Percentiles rank a stretch among this genome's conserved stretches.
Conservation (phyloP, 1,140 invertebrate species). For the Hypsibius dujardini region DNA sequence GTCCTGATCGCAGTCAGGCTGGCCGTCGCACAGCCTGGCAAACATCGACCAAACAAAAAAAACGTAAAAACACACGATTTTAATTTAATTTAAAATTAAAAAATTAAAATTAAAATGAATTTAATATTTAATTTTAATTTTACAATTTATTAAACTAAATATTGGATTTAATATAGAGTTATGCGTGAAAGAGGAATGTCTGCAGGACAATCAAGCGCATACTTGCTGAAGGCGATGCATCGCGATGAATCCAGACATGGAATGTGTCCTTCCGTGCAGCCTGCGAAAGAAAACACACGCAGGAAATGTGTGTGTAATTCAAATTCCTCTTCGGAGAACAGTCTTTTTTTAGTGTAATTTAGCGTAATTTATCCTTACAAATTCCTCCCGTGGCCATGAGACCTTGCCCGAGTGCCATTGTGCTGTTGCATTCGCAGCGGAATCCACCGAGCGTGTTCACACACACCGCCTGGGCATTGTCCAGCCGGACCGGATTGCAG, state of each 20-base stretch:
- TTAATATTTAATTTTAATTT: background rate
- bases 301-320: background rate
- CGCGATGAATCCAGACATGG: background rate
- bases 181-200: too few relatives aligned
- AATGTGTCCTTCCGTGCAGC: background rate
- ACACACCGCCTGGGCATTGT: background rate
- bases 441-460: background rate
- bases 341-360: background rate
- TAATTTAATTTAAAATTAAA: too few relatives aligned
- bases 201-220: background rate
- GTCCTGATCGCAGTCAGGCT: background rate
- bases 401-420: background rate
- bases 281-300: background rate
- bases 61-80: too few relatives aligned
- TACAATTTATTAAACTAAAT: background rate
- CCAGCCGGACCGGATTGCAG: background rate
- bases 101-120: background rate
- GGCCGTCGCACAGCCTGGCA: background rate
- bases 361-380: background rate
- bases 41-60: background rate
- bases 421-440: conserved; percentile 3
- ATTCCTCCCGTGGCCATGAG: background rate
- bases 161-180: background rate
- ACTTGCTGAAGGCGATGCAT: background rate
- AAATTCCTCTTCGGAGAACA: background rate